Evolutionary conservation across 1,140 invertebrate species (phyloP).

Genomic region (Cydia fagiglandana): DNA sequence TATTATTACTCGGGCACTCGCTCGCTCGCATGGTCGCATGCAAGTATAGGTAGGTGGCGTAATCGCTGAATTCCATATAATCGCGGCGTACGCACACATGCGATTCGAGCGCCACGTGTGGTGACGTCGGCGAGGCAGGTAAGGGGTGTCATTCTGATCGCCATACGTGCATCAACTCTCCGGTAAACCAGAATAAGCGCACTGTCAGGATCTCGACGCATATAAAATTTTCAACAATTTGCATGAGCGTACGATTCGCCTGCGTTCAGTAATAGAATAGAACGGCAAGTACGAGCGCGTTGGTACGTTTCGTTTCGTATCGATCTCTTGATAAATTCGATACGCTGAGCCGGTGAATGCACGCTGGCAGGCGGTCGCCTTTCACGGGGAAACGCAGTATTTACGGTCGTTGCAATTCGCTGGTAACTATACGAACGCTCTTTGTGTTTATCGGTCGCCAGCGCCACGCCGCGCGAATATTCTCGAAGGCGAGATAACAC

Average conservation of each 20-base stretch:
- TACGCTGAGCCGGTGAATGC: conserved; percentile 64
- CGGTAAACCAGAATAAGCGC: background rate
- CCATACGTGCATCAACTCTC: background rate
- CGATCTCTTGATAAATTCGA: conserved; percentile 72
- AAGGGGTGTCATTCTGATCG: conserved; percentile 33
- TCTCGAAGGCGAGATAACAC: conserved; percentile 68
- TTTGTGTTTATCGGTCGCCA: conserved; percentile 38
- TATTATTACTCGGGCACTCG: conserved; percentile 61
- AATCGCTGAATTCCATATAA: conserved; percentile 66
- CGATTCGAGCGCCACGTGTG: conserved; percentile 52
- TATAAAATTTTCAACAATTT: background rate
- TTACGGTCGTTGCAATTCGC: conserved; percentile 46
- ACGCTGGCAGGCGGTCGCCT: conserved; percentile 56
- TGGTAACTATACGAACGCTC: conserved; percentile 7
- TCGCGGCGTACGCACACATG: conserved; percentile 50
- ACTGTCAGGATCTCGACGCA: background rate
- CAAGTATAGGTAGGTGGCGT: conserved; percentile 54
- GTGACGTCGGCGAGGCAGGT: conserved; percentile 53
- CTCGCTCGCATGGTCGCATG: conserved; percentile 34
- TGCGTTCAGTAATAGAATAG: background rate
- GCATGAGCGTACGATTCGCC: background rate
- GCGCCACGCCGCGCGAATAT: conserved; percentile 57
- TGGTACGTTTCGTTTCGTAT: conserved; percentile 43
- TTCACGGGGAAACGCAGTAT: conserved; percentile 62
- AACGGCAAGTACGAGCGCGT: background rate